phyloP scores from a whole-genome alignment of 2,113 vertebrate genomes.

The Pseudorhombus dupliciocellatus region DNA sequence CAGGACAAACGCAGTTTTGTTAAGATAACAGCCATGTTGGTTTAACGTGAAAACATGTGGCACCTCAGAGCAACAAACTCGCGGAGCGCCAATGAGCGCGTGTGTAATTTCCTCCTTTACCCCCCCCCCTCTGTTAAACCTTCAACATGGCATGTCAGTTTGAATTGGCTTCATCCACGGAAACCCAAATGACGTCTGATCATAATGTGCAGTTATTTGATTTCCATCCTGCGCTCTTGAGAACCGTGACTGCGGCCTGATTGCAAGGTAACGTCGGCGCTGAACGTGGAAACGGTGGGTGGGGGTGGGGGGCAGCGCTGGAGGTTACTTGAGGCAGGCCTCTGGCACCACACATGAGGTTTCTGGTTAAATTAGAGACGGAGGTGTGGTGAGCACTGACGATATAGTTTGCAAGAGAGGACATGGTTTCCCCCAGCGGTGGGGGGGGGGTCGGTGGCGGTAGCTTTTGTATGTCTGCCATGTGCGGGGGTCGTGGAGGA shows the following conservation, averaged over 20 bases:
- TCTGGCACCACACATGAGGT: slow-evolving; percentile 49
- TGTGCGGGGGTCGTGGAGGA: slow-evolving; percentile 50
- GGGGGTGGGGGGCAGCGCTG: slow-evolving; percentile 21
- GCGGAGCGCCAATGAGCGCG: slow-evolving; percentile 14
- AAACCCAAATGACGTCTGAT: slow-evolving; percentile 57
- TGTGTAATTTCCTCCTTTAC: slow-evolving; percentile 4
- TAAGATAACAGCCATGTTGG: neutral
- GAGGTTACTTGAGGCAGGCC: slow-evolving; percentile 36
- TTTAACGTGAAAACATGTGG: slow-evolving; percentile 12
- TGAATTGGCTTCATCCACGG: slow-evolving; percentile 50
- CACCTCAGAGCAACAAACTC: neutral
- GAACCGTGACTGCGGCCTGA: slow-evolving; percentile 54
- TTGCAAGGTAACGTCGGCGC: slow-evolving; percentile 46
- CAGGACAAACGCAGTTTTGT: neutral
- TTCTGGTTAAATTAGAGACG: slow-evolving; percentile 59
- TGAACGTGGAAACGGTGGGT: neutral
- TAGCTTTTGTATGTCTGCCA: slow-evolving; percentile 41
- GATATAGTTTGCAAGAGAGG: slow-evolving; percentile 11
- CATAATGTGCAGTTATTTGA: slow-evolving; percentile 57
- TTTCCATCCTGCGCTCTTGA: slow-evolving; percentile 47
- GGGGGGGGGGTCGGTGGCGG: neutral
- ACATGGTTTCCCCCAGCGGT: slow-evolving; percentile 45
- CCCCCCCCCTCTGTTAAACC: neutral
- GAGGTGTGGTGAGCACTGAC: slow-evolving; percentile 64
- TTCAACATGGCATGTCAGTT: slow-evolving; percentile 12